Percentiles rank a stretch among this genome's conserved stretches.
phyloP scores from a whole-genome alignment of 2,888 invertebrate species.

The Platycheirus albimanus region DNA sequence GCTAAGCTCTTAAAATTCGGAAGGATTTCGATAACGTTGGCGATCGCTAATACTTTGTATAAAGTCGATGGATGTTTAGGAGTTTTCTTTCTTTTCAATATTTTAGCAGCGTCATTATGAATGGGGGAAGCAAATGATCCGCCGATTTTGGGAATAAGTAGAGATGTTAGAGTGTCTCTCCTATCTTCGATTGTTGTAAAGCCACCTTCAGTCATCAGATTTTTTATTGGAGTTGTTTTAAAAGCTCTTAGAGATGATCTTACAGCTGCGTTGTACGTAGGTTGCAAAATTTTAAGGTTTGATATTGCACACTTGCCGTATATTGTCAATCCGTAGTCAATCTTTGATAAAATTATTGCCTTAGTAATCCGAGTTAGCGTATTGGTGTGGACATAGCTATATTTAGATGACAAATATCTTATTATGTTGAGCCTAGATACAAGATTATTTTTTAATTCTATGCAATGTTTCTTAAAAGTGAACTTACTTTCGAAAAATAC shows the following conservation, averaged over 20 bases:
- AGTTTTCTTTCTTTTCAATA: not conserved
- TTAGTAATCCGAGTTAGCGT: conserved; percentile 35
- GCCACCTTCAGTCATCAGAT: conserved; percentile 48
- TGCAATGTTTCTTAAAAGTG: conserved; percentile 44
- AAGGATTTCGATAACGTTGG: not conserved
- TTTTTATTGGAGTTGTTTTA: conserved; percentile 47
- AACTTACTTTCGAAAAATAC: conserved; percentile 15
- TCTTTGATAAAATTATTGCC: conserved; percentile 46
- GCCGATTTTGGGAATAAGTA: conserved; percentile 2
- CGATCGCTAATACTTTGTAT: not conserved
- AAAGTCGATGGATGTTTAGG: conserved; percentile 9
- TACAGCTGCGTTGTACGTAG: conserved; percentile 43
- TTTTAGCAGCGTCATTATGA: conserved; percentile 4
- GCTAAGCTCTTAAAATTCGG: not conserved
- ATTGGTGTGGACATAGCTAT: not conserved
- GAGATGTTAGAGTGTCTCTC: not conserved
- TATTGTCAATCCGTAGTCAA: conserved; percentile 44
- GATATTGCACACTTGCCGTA: conserved; percentile 48
- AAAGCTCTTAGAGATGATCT: conserved; percentile 39
- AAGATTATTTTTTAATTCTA: conserved; percentile 36
- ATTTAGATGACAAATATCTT: too few relatives aligned
- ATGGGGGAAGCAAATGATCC: not conserved
- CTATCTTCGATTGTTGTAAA: conserved; percentile 20
- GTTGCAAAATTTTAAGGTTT: not conserved
- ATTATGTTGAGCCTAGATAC: conserved; percentile 50